phyloP scores from a whole-genome alignment of 1,140 invertebrate genomes.

The Melipona quadrifasciata region DNA sequence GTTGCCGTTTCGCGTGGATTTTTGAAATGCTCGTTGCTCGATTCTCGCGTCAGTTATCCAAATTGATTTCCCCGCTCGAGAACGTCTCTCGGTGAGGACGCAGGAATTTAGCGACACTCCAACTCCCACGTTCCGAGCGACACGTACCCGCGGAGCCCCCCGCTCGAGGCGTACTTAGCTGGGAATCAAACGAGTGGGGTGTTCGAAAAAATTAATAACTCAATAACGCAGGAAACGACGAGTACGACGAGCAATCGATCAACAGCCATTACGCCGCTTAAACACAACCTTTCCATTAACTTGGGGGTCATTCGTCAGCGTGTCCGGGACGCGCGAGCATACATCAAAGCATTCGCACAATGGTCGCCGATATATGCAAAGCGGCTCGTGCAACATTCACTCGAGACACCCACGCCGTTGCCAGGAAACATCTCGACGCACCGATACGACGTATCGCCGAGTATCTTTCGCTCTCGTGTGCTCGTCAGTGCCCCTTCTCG shows the following conservation, averaged over 20 bases:
- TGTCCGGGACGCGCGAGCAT: slow-evolving; percentile 30
- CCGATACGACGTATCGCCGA: slow-evolving; percentile 19
- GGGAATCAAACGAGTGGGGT: too few relatives aligned
- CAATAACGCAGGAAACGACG: slow-evolving; percentile 25
- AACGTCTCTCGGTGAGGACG: too few relatives aligned
- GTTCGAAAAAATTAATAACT: slow-evolving; percentile 31
- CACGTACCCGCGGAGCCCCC: too few relatives aligned
- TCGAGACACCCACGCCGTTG: slow-evolving; percentile 44
- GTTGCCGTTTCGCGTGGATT: not conserved
- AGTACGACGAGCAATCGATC: slow-evolving; percentile 29
- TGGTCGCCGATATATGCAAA: slow-evolving; percentile 42
- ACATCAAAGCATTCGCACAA: slow-evolving; percentile 46
- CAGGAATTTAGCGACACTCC: too few relatives aligned
- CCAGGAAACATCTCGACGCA: slow-evolving; percentile 38
- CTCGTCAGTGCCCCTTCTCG: slow-evolving; percentile 22
- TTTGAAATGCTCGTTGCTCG: too few relatives aligned
- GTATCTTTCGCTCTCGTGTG: slow-evolving; percentile 11
- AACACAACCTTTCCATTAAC: slow-evolving; percentile 54
- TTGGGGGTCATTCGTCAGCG: slow-evolving; percentile 35
- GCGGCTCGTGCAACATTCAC: slow-evolving; percentile 19
- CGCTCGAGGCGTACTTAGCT: too few relatives aligned
- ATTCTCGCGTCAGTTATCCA: not conserved
- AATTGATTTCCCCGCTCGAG: not conserved
- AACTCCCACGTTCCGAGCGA: too few relatives aligned
- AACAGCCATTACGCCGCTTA: slow-evolving; percentile 40